A percentile compares a stretch with the other conserved stretches of the same genome.
These are phyloP conservation scores for Oenanthe oenanthe DNA, from an alignment of 2,113 vertebrate species.

Conservation along the genomic window DNA sequence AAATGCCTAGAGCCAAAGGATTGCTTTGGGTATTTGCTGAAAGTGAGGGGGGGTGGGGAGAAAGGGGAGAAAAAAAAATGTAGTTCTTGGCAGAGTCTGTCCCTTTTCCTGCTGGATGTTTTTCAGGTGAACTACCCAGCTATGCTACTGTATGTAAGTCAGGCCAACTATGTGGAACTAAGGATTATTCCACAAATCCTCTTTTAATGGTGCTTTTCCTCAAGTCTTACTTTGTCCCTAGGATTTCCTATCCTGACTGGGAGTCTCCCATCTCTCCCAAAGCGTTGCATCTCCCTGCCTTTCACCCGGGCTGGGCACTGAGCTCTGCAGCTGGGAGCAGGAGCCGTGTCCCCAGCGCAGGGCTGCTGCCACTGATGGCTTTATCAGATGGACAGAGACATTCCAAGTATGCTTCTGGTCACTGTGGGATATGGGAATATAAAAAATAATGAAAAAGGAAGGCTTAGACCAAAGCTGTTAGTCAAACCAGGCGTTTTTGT, in stretches of 20 bases:
- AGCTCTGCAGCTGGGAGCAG: background rate
- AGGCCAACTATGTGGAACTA: slow-evolving; percentile 21
- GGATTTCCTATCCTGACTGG: background rate
- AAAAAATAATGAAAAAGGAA: slow-evolving; percentile 46
- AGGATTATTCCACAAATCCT: slow-evolving; percentile 42
- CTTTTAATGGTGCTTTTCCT: slow-evolving; percentile 10
- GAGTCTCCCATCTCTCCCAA: background rate
- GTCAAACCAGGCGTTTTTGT: background rate
- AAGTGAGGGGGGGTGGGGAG: background rate
- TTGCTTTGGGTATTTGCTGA: slow-evolving; percentile 3
- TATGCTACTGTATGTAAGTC: slow-evolving; percentile 9
- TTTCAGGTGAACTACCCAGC: slow-evolving; percentile 46
- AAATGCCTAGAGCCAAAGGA: background rate
- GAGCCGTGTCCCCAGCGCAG: background rate
- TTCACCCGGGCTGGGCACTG: background rate
- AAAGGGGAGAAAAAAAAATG: background rate
- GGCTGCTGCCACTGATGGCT: slow-evolving; percentile 51
- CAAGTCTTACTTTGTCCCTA: slow-evolving; percentile 15
- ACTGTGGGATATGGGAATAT: slow-evolving; percentile 52
- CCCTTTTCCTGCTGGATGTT: slow-evolving; percentile 40
- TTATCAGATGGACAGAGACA: slow-evolving; percentile 72
- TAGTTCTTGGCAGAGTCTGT: background rate
- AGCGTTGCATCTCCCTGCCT: background rate
- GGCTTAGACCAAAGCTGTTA: slow-evolving; percentile 26
- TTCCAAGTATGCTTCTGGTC: slow-evolving; percentile 68